Conservation (phyloP, 2,888 invertebrate genomes). For the Rhabditophanes sp. region DNA sequence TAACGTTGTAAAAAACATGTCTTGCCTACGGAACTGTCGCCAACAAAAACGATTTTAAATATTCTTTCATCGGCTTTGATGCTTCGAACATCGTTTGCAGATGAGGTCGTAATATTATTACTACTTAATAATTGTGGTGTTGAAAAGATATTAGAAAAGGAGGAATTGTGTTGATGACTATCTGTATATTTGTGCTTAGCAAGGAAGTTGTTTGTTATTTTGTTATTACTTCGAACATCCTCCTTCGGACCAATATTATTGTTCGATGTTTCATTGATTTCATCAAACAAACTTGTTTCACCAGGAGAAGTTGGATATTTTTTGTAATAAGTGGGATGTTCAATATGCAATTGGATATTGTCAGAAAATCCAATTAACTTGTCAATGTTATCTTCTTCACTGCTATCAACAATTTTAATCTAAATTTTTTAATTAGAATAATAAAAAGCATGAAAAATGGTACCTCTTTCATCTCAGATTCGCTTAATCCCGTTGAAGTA, state of each 20-base stretch:
- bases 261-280: too few species aligned
- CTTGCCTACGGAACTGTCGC: constrained; percentile 52
- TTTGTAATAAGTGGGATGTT: too few species aligned
- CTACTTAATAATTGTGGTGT: constrained; percentile 1
- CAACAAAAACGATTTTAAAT: constrained; percentile 52
- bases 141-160: constrained; percentile 2
- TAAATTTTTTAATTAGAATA: background rate
- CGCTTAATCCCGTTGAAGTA: too few species aligned
- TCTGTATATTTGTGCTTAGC: too few species aligned
- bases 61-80: constrained; percentile 31
- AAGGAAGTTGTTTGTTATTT: background rate
- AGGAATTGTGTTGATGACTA: background rate
- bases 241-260: background rate
- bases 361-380: background rate
- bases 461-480: too few species aligned
- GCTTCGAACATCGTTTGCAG: background rate
- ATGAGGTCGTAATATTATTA: constrained; percentile 1
- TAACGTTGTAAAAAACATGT: constrained; percentile 50
- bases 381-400: background rate
- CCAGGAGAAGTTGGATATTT: too few species aligned
- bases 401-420: background rate
- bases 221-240: background rate
- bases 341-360: too few species aligned
- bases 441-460: constrained; percentile 1
- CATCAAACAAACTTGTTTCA: too few species aligned